A percentile compares a stretch with the other conserved stretches of the same genome.
phyloP scores from a whole-genome alignment of 2,797 vertebrate genomes.

The Erithacus rubecula region DNA sequence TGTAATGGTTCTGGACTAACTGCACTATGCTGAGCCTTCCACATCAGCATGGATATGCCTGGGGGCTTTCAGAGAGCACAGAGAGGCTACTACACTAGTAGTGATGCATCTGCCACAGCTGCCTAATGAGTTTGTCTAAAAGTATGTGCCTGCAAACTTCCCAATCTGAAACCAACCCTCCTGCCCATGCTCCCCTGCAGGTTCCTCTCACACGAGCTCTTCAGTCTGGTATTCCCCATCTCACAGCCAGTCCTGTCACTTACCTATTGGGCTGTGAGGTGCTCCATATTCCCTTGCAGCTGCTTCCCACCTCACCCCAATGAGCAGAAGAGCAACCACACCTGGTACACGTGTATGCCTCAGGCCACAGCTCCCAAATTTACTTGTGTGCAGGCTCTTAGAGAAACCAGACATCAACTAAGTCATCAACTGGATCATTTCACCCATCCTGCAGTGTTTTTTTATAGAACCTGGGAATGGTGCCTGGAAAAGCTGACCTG shows the following conservation, averaged over 20 bases:
- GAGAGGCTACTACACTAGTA: not conserved
- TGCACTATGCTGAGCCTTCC: accelerated
- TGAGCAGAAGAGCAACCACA: not conserved
- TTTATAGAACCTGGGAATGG: not conserved
- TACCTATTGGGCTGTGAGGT: accelerated
- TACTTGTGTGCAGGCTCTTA: not conserved
- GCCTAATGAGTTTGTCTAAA: not conserved
- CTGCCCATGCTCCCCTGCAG: accelerated
- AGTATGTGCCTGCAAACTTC: not conserved
- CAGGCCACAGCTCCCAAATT: not conserved
- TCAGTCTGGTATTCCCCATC: not conserved
- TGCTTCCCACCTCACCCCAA: not conserved
- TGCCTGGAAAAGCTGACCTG: too few species aligned
- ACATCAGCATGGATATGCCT: accelerated
- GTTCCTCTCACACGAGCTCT: accelerated
- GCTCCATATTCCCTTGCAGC: not conserved
- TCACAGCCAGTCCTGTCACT: not conserved
- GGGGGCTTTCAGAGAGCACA: not conserved
- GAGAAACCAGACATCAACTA: not conserved
- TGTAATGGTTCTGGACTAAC: not conserved
- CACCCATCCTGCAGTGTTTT: not conserved
- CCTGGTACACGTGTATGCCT: accelerated
- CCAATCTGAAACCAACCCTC: accelerated
- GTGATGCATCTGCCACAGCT: not conserved
- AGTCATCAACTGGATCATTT: not conserved